Conservation (phyloP, 2,888 invertebrate species). For the Caenorhabditis becei region DNA sequence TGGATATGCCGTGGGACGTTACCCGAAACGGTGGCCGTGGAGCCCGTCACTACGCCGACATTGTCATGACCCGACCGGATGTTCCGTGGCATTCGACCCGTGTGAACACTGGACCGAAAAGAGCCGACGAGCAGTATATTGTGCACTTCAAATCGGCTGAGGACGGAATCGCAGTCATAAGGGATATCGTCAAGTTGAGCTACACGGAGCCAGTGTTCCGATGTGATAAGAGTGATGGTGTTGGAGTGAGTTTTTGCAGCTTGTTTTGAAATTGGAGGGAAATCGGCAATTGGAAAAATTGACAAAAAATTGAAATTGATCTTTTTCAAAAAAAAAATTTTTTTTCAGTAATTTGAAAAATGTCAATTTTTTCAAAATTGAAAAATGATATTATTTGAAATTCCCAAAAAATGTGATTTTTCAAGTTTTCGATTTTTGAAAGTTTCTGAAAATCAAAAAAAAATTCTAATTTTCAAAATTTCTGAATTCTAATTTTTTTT, state of each 20-base stretch:
- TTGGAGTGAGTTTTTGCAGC: constrained; percentile 35
- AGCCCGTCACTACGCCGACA: background rate
- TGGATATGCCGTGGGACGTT: background rate
- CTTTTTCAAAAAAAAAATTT: too few relatives aligned
- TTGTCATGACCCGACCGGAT: constrained; percentile 15
- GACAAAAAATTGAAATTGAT: too few relatives aligned
- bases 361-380: too few relatives aligned
- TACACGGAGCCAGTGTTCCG: background rate
- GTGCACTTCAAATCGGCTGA: constrained; percentile 5
- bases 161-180: background rate
- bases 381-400: too few relatives aligned
- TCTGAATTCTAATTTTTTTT: too few relatives aligned
- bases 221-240: background rate
- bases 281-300: too few relatives aligned
- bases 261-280: too few relatives aligned
- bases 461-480: too few relatives aligned
- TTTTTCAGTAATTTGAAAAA: too few relatives aligned
- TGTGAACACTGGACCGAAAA: background rate
- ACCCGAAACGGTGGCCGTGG: constrained; percentile 2
- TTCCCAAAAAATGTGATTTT: too few relatives aligned
- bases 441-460: too few relatives aligned
- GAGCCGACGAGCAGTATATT: background rate
- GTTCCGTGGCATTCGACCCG: background rate
- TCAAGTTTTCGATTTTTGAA: too few relatives aligned
- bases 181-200: background rate